A percentile compares a stretch with the other conserved stretches of the same genome.
Conservation (phyloP, 1,140 invertebrate species). For the Magallana ariakensis region DNA sequence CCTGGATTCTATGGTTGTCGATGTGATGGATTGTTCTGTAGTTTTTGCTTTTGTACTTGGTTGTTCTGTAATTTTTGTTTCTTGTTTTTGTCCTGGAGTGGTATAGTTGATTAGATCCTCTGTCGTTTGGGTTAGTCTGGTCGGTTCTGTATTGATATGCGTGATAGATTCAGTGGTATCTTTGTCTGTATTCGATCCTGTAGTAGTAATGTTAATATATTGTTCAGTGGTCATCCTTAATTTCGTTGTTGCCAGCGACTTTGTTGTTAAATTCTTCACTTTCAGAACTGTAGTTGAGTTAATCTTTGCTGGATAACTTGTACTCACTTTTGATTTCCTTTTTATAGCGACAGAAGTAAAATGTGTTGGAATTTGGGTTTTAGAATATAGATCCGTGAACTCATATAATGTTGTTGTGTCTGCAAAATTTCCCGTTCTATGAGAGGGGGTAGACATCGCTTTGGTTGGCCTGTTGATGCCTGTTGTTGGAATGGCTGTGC, state of each 20-base stretch:
- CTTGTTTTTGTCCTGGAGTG: background rate
- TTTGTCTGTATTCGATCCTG: background rate
- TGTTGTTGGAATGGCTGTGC: too few species aligned
- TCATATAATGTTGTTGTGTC: too few species aligned
- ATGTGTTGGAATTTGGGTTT: background rate
- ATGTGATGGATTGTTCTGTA: conserved; percentile 3
- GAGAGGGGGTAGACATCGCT: too few species aligned
- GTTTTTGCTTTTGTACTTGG: conserved; percentile 16
- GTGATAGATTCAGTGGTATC: background rate
- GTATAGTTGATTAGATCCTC: background rate
- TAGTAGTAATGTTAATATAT: background rate
- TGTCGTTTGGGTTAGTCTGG: too few species aligned
- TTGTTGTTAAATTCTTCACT: conserved; percentile 21
- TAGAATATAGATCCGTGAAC: too few species aligned
- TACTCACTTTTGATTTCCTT: background rate
- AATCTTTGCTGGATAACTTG: background rate
- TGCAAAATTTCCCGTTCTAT: too few species aligned
- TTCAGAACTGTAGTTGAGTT: background rate
- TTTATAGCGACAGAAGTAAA: background rate
- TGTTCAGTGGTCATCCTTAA: background rate
- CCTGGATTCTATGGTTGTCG: background rate
- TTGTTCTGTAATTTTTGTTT: background rate
- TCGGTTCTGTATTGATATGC: too few species aligned
- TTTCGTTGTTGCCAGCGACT: conserved; percentile 3
- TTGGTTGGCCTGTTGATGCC: too few species aligned